Base-by-base conservation (phyloP, 2,888 invertebrate genomes). In the Hemaris fuciformis region DNA sequence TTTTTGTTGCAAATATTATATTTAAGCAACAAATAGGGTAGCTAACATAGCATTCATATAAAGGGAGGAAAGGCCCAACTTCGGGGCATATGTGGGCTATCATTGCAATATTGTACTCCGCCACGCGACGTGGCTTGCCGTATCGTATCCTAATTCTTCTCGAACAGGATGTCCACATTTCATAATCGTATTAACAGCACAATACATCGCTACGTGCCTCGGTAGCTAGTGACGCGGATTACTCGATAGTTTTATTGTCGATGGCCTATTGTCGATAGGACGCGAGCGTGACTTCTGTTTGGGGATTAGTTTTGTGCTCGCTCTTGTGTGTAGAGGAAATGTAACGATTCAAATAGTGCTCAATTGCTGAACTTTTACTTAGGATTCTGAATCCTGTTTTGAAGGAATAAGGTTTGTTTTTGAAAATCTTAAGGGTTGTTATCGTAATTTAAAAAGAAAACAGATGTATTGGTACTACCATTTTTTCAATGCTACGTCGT, bases 121-220 rank as follows among this genome's bases (percentile, higher is more conserved):
- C 31, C 31, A 53, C 27, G 53, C 53, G 53, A 18, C 31, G 31
- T 53, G 53, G 31, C 31, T 27, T 27, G 18, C 15, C 53, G 53
- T 53, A 27, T 53, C 27, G 31, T 53, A 27, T 31, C 53, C 18
- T 13, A 34, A 57, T 15, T 41, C 57, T 38, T 57, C 41, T 22
- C 38, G 57, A 57, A 38, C 57, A 38, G 60, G 60, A 60, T 60
- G 60, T 38, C 38, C 48, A 48, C 60, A 60, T 48, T 48, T 48
- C 46, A 60, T 60, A 60, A 60, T 48, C 34, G 60, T 38, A 60
- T 60, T 60, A 60, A 38, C 34, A 45, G 23, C 27, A 60, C 60
- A 60, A 60, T 48, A 46, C 23, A 38, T 27, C 53, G 53, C 53
- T 53, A 53, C 53, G 53, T 53, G 53, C 53, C 53, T 31, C 53